Percentiles rank a stretch among this genome's conserved stretches.
These are phyloP conservation scores for Dicaeum eximium DNA, from an alignment of 2,113 vertebrate genomes.

Conservation along the genomic window DNA sequence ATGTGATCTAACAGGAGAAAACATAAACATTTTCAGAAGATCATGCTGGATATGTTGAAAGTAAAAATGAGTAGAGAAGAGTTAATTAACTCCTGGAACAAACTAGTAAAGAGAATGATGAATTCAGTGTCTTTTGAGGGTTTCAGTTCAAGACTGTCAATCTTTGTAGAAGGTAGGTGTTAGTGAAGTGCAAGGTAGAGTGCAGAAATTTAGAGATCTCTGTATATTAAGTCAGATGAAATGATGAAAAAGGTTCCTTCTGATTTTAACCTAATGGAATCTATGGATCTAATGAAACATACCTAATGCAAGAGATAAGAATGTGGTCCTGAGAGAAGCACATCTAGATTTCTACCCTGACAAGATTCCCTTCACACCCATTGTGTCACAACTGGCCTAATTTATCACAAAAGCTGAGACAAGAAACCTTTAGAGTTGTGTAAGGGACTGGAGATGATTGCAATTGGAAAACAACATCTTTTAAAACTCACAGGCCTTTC, in stretches of 20 bases:
- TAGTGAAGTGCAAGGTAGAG: background rate
- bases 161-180: background rate
- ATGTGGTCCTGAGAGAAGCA: background rate
- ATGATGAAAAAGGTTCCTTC: background rate
- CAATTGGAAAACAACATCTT: background rate
- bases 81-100: background rate
- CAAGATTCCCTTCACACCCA: background rate
- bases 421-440: background rate
- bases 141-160: background rate
- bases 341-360: background rate
- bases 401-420: background rate
- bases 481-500: background rate
- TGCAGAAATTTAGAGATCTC: background rate
- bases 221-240: background rate
- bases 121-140: background rate
- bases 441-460: background rate
- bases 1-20: background rate
- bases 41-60: background rate
- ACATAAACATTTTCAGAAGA: background rate
- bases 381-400: background rate
- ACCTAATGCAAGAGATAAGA: background rate
- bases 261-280: background rate
- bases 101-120: background rate
- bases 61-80: background rate
- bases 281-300: background rate